These are phyloP conservation scores for Halictus ligatus DNA, from an alignment of 2,888 invertebrate species.

Conservation along the genomic window DNA sequence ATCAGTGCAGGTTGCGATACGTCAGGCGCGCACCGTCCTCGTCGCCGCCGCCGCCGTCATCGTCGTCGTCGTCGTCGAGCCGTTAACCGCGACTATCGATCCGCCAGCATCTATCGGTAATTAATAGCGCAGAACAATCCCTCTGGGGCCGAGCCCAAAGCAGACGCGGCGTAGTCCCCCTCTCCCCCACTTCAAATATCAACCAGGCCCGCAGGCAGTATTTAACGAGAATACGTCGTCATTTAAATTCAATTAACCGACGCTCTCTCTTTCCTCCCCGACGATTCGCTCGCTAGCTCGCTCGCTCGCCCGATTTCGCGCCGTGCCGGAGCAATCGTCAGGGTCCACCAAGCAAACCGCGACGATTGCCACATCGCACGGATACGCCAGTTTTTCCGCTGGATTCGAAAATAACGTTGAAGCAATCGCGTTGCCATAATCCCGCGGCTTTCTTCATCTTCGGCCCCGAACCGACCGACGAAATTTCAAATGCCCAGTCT, in stretches of 20 bases:
- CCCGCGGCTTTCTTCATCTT: slow-evolving; percentile 12
- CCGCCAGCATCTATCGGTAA: slow-evolving; percentile 50
- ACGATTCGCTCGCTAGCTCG: background rate
- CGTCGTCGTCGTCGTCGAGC: background rate
- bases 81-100: slow-evolving; percentile 26
- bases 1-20: slow-evolving; percentile 65
- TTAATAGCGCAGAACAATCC: slow-evolving; percentile 53
- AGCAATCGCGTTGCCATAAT: slow-evolving; percentile 53
- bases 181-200: slow-evolving; percentile 44
- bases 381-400: slow-evolving; percentile 64
- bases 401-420: slow-evolving; percentile 66
- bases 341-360: slow-evolving; percentile 65
- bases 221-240: slow-evolving; percentile 58
- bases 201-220: slow-evolving; percentile 31
- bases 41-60: background rate
- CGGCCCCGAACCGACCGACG: background rate
- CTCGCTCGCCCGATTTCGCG: slow-evolving; percentile 39
- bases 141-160: slow-evolving; percentile 31
- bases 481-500: background rate
- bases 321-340: slow-evolving; percentile 53
- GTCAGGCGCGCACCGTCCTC: slow-evolving; percentile 47
- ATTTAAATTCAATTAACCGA: slow-evolving; percentile 60
- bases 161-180: background rate
- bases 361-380: slow-evolving; percentile 61
- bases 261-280: slow-evolving; percentile 32